phyloP scores from a whole-genome alignment of 2,113 vertebrate species.

The Corythoichthys haematopterus region DNA sequence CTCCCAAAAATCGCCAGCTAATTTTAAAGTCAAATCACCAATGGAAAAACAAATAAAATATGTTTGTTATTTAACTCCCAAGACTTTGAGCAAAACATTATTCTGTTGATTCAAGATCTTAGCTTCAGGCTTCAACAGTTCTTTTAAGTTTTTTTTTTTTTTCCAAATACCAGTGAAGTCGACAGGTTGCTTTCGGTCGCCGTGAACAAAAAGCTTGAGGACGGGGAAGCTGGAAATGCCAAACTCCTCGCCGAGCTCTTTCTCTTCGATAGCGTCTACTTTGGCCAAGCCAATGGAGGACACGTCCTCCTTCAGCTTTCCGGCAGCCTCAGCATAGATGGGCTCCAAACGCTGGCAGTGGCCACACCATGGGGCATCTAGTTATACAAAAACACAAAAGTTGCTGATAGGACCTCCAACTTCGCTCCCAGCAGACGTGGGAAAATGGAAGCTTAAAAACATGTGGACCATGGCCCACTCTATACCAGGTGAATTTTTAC shows the following conservation, averaged over 20 bases:
- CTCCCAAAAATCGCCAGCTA: neutral
- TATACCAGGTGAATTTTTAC: neutral
- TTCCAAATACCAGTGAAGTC: conserved; percentile 67
- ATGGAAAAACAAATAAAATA: neutral
- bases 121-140: neutral
- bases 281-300: conserved; percentile 72
- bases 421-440: conserved; percentile 33
- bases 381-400: conserved; percentile 7
- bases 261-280: conserved; percentile 76
- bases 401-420: conserved; percentile 1
- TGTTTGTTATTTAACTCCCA: neutral
- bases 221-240: conserved; percentile 73
- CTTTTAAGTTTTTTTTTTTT: neutral
- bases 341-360: conserved; percentile 83
- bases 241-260: conserved; percentile 77
- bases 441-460: conserved; percentile 37
- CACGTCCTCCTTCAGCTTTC: conserved; percentile 65
- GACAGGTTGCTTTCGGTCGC: conserved; percentile 74
- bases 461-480: conserved; percentile 38
- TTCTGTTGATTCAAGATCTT: neutral
- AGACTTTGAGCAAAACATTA: neutral
- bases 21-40: neutral
- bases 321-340: conserved; percentile 72
- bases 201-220: conserved; percentile 78
- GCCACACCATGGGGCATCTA: conserved; percentile 86